Conservation (phyloP, 2,888 invertebrate species). For the Sepioteuthis lessoniana region DNA sequence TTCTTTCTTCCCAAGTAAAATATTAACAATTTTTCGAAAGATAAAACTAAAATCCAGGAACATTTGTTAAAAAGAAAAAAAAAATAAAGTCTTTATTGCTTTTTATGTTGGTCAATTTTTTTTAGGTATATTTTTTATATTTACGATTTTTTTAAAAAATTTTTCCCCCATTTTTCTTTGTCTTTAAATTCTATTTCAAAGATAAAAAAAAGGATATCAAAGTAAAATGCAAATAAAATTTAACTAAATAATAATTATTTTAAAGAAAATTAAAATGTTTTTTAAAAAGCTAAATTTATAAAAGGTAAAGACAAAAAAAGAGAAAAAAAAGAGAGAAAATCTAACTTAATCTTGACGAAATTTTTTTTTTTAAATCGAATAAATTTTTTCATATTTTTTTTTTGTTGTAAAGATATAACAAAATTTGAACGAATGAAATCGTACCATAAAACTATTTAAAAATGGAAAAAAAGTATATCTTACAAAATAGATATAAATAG, state of each 20-base stretch:
- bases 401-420: too few species aligned
- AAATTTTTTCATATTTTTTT: too few species aligned
- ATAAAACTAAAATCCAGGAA: neutral
- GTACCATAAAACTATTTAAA: neutral
- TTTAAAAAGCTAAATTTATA: neutral
- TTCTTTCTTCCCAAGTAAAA: neutral
- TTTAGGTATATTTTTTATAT: neutral
- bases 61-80: neutral
- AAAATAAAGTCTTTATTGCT: too few species aligned
- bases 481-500: neutral
- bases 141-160: neutral
- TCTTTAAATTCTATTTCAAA: neutral
- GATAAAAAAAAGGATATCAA: neutral
- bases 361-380: too few species aligned
- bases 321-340: too few species aligned
- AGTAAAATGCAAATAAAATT: neutral
- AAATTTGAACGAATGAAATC: neutral
- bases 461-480: neutral
- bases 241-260: neutral
- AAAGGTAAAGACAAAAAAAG: neutral
- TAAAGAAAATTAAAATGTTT: neutral
- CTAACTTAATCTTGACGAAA: too few species aligned
- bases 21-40: neutral
- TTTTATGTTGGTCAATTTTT: neutral
- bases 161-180: neutral